Evolutionary conservation across 2,888 invertebrate genomes (phyloP).

Genomic region (Coelinius sp.): DNA sequence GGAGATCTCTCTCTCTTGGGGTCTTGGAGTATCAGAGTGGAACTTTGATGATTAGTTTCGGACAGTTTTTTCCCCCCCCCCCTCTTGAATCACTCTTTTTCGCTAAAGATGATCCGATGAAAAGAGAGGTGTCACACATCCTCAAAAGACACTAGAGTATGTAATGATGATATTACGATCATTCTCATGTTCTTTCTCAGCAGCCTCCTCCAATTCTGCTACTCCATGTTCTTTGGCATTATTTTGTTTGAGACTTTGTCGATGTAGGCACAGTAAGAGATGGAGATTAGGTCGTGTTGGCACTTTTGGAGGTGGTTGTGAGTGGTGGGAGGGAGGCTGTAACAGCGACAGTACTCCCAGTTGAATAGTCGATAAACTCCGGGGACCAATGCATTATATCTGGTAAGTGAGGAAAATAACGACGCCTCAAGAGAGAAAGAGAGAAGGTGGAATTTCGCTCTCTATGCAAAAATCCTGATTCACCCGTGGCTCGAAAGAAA

Average conservation of each 20-base stretch:
- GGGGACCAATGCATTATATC: constrained; percentile 11
- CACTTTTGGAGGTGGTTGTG: constrained; percentile 17
- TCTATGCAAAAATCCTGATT: not conserved
- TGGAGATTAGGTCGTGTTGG: constrained; percentile 41
- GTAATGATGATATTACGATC: constrained; percentile 33
- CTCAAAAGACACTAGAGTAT: constrained; percentile 12
- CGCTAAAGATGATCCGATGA: not conserved
- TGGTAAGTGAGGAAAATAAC: constrained; percentile 9
- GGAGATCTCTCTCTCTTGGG: not conserved
- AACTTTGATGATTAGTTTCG: not conserved
- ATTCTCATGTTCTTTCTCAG: constrained; percentile 1
- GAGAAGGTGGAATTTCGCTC: not conserved
- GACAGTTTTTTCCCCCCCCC: not conserved
- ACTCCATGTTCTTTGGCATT: not conserved
- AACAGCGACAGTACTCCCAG: constrained; percentile 13
- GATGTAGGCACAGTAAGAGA: constrained; percentile 35
- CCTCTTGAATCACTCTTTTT: not conserved
- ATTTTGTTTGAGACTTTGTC: constrained; percentile 25
- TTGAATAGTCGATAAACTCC: constrained; percentile 13
- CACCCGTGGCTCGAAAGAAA: not conserved
- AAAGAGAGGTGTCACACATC: constrained; percentile 13
- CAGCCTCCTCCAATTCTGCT: not conserved
- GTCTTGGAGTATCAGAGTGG: not conserved
- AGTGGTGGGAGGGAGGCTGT: not conserved
- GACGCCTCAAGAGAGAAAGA: not conserved